A percentile compares a stretch with the other conserved stretches of the same genome.
Evolutionary conservation across 1,140 invertebrate species (phyloP).

Genomic region (Apis laboriosa): DNA sequence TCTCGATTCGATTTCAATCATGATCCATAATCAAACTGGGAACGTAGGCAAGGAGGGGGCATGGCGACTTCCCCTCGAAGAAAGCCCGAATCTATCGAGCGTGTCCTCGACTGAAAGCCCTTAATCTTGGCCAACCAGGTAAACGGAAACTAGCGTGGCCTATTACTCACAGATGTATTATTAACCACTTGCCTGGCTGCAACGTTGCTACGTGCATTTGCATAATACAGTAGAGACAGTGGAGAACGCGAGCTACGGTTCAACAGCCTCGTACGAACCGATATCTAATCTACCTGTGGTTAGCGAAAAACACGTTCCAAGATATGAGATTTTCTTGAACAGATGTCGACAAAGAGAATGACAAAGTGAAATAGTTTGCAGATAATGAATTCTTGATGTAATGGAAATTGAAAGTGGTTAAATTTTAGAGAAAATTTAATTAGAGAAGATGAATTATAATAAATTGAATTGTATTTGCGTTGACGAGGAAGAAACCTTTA

Average conservation of each 20-base stretch:
- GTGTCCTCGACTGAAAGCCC: neutral
- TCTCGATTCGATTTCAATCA: too few relatives aligned
- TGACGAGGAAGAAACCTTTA: too few relatives aligned
- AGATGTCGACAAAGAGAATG: too few relatives aligned
- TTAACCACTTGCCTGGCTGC: constrained; percentile 34
- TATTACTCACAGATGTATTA: constrained; percentile 34
- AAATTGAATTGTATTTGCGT: too few relatives aligned
- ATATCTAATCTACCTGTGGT: neutral
- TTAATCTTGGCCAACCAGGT: constrained; percentile 14
- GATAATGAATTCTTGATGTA: too few relatives aligned
- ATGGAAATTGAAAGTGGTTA: too few relatives aligned
- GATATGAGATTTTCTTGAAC: too few relatives aligned
- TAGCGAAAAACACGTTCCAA: too few relatives aligned
- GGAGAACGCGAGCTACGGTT: neutral
- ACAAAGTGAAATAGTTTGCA: too few relatives aligned
- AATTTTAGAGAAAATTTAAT: too few relatives aligned
- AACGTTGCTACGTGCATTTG: constrained; percentile 11
- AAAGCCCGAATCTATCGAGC: neutral
- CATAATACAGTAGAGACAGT: constrained; percentile 16
- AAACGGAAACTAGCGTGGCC: constrained; percentile 11
- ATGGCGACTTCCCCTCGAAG: neutral
- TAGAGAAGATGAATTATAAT: too few relatives aligned
- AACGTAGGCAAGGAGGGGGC: neutral
- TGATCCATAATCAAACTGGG: constrained; percentile 2
- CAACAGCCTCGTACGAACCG: neutral